Conservation (phyloP, 1,140 invertebrate species). For the Linepithema humile region DNA sequence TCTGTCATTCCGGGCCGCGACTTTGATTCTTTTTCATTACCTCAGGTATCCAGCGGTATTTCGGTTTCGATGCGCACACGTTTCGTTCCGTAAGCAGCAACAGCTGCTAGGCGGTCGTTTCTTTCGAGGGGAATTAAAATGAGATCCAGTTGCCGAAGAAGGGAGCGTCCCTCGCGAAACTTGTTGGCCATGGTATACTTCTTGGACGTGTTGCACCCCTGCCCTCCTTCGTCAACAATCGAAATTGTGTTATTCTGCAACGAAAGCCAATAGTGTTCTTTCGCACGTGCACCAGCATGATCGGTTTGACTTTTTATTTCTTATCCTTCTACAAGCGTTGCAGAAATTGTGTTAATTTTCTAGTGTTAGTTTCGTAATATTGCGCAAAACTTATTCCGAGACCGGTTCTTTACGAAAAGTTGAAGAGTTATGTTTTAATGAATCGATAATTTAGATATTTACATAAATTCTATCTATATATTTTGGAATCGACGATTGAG, state of each 20-base stretch:
- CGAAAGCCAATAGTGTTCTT: neutral
- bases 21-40: slow-evolving; percentile 13
- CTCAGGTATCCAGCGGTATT: neutral
- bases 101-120: slow-evolving; percentile 69
- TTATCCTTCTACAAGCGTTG: neutral
- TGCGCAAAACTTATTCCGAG: neutral
- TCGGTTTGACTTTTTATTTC: neutral
- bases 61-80: slow-evolving; percentile 1
- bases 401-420: neutral
- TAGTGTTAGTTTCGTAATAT: neutral
- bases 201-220: slow-evolving; percentile 65
- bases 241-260: slow-evolving; percentile 29
- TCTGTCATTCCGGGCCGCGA: neutral
- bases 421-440: neutral
- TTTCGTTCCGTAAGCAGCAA: slow-evolving; percentile 55
- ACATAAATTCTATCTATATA: neutral
- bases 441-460: slow-evolving; percentile 1
- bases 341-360: slow-evolving; percentile 22
- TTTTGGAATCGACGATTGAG: neutral
- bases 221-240: slow-evolving; percentile 6
- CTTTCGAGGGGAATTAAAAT: slow-evolving; percentile 76
- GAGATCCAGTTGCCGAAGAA: slow-evolving; percentile 72
- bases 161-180: slow-evolving; percentile 77
- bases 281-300: neutral
- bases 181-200: slow-evolving; percentile 80